Evolutionary conservation across 1,140 invertebrate species (phyloP), one percentile per base, ranked within the genome.

Genomic region (Sinonovacula constricta): DNA sequence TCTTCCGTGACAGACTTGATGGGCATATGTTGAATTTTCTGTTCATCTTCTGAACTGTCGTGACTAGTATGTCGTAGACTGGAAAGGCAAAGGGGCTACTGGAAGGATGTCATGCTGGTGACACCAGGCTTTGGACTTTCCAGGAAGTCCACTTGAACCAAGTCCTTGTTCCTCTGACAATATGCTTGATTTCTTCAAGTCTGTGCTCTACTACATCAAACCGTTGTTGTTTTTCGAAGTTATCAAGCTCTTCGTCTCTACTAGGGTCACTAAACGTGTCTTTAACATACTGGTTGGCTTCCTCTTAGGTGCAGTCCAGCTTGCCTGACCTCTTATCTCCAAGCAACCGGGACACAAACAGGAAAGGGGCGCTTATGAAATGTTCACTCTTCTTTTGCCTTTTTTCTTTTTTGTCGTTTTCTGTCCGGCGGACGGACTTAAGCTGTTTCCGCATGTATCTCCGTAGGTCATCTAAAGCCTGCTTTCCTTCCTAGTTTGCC

Each of bases 81-180:
- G 18, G 39, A 45, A 45, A 45, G 34, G 60, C 70, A 60, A 77
- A 0, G 60, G 18, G 12, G 79, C 36, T 28, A 76, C 39, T 39
- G 80, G 59, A 15, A 78, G 66, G 26, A 33, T 34, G 24, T 68
- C 67, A 54, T 77, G 74, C 34, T 81, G 74, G 62, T 79, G 75
- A 0, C 54, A 49, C 65, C 71, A 83, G 18, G 65, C 79, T n/a
- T 81, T 79, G 53, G 49, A 83, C 51, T 81, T 75, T 36, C 68
- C 69, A 54, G 79, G 56, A 31, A 81, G 54, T 2, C 74, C 69
- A 54, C n/a, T 62, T 33, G 12, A 34, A 71, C 12, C 22, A 10
- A 36, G 51, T 14, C 54, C 56, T 10, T 22, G 53, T 22, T 24
- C 59, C 59, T 31, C 33, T 59, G n/a, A 71, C 30, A 33, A 71